phyloP scores from a whole-genome alignment of 2,888 invertebrate species.

The Xylota sylvarum region DNA sequence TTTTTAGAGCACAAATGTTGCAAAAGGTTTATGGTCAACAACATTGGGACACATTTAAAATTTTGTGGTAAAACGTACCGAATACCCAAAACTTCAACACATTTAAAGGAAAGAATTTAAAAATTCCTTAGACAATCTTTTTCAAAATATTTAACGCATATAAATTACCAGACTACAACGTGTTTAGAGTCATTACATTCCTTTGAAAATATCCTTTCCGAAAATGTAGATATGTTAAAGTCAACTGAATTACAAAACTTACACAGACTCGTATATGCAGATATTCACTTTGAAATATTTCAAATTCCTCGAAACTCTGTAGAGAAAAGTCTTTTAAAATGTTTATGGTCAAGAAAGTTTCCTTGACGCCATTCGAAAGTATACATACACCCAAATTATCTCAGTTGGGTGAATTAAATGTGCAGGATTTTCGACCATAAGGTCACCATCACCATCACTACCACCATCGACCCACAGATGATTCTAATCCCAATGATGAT shows the following conservation, averaged over 20 bases:
- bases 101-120: neutral
- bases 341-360: slow-evolving; percentile 75
- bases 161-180: slow-evolving; percentile 56
- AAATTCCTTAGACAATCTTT: slow-evolving; percentile 29
- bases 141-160: slow-evolving; percentile 15
- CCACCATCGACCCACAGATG: slow-evolving; percentile 45
- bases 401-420: slow-evolving; percentile 41
- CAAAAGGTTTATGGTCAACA: too few species aligned
- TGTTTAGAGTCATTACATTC: slow-evolving; percentile 22
- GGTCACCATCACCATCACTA: slow-evolving; percentile 33
- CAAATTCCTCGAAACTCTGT: slow-evolving; percentile 50
- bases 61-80: neutral
- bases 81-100: neutral
- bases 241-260: slow-evolving; percentile 40
- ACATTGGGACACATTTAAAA: too few species aligned
- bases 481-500: slow-evolving; percentile 58
- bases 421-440: slow-evolving; percentile 31
- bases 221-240: slow-evolving; percentile 51
- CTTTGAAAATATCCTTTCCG: slow-evolving; percentile 10
- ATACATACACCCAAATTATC: slow-evolving; percentile 44
- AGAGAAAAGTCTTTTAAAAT: slow-evolving; percentile 64
- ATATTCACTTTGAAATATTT: slow-evolving; percentile 56
- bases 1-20: too few species aligned
- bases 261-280: slow-evolving; percentile 30
- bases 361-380: slow-evolving; percentile 62